These are phyloP conservation scores for Gymnocephalus cernua DNA, from an alignment of 2,113 vertebrate genomes.

Conservation along the genomic window DNA sequence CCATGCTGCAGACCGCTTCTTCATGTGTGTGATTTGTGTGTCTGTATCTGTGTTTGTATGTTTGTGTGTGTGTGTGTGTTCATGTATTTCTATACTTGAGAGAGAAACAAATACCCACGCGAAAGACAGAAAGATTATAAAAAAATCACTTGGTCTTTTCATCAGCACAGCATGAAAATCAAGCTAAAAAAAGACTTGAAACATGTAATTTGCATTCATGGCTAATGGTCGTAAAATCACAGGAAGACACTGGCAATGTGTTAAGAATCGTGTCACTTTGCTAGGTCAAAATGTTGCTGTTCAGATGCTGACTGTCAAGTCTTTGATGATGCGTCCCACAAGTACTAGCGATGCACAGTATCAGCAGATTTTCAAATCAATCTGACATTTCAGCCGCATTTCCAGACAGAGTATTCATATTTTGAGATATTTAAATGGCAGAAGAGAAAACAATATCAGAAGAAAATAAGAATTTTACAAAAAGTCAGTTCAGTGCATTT, in stretches of 20 bases:
- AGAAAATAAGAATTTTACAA: not conserved
- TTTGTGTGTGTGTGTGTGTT: not conserved
- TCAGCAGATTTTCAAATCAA: constrained; percentile 39
- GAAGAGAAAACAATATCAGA: not conserved
- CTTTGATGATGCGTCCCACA: constrained; percentile 27
- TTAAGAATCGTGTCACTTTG: not conserved
- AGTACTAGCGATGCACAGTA: not conserved
- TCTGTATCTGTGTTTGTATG: not conserved
- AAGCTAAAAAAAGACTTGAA: not conserved
- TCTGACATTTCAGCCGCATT: not conserved
- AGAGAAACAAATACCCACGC: not conserved
- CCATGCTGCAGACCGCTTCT: constrained; percentile 66
- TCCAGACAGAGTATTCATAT: not conserved
- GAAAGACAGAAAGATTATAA: not conserved
- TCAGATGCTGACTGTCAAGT: constrained; percentile 22
- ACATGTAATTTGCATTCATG: not conserved
- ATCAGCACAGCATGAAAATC: not conserved
- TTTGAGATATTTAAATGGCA: not conserved
- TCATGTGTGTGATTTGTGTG: constrained; percentile 25
- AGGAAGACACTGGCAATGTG: not conserved
- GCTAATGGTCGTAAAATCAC: not conserved
- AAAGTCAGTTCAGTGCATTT: not conserved
- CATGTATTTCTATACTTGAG: not conserved
- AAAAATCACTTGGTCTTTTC: not conserved
- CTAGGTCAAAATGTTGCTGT: constrained; percentile 1